These are phyloP conservation scores for Andrena minutula DNA, from an alignment of 2,888 invertebrate species.

Conservation along the genomic window DNA sequence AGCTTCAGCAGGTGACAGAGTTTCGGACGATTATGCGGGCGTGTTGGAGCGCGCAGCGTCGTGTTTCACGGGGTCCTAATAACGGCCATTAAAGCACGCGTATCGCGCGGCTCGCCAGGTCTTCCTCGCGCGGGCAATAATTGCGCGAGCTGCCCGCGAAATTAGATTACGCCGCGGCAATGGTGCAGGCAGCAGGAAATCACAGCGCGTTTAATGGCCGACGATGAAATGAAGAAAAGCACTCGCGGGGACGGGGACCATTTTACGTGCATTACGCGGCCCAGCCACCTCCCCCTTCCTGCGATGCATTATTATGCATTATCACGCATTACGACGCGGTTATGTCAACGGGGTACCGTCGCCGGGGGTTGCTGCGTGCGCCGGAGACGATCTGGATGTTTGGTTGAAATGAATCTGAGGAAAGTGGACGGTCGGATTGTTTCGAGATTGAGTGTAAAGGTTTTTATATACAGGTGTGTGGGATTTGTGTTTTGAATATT, in stretches of 20 bases:
- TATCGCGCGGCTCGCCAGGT: slow-evolving; percentile 30
- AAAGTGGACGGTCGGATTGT: neutral
- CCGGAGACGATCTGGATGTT: neutral
- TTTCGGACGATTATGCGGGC: slow-evolving; percentile 18
- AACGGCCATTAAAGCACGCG: slow-evolving; percentile 41
- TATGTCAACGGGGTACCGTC: slow-evolving; percentile 36
- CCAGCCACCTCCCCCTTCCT: slow-evolving; percentile 30
- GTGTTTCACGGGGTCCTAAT: slow-evolving; percentile 31
- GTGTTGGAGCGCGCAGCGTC: neutral
- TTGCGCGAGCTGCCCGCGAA: slow-evolving; percentile 60
- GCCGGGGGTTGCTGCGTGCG: slow-evolving; percentile 29
- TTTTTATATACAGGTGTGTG: too few relatives aligned
- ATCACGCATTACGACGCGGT: slow-evolving; percentile 65
- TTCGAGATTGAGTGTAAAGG: too few relatives aligned
- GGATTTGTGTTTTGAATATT: too few relatives aligned
- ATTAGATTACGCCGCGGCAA: slow-evolving; percentile 59
- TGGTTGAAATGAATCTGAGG: neutral
- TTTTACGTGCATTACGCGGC: slow-evolving; percentile 64
- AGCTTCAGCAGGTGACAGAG: neutral
- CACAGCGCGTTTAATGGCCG: slow-evolving; percentile 62
- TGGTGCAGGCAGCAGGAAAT: slow-evolving; percentile 58
- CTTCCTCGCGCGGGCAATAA: slow-evolving; percentile 56
- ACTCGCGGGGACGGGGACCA: slow-evolving; percentile 50
- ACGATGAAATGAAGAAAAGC: slow-evolving; percentile 68
- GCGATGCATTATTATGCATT: slow-evolving; percentile 70